Evolutionary conservation across 2,888 invertebrate species (phyloP), one percentile per base, ranked within the genome.

Genomic region (Linnaemya tessellans): DNA sequence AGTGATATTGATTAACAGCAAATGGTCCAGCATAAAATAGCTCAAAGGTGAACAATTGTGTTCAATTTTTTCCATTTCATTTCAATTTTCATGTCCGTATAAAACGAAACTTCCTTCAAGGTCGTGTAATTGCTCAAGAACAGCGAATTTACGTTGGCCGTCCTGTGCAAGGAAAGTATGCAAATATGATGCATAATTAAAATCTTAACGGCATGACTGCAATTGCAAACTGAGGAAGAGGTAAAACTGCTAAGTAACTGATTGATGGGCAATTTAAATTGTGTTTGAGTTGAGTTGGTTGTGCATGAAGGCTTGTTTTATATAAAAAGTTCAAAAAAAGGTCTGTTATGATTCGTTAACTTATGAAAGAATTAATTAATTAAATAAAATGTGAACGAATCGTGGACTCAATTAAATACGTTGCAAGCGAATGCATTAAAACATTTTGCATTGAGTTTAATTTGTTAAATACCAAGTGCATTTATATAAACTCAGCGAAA

Each of bases 121-220:
- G 56, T 71, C 64, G 41, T 77, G 58, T 82, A 71, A 77, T 64
- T 64, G 75, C 64, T 56, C 35, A 25, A 82, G 18, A 56, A 60
- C n/a, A 54, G 51, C 1, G 15, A 68, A 43, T 20, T 60, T 46
- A 20, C 38, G 8, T 56, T 64, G 35, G 38, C 8, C 13, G 30
- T 49, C 35, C 25, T 8, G 49, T 65, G 41, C 60, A 73, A 18
- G 13, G 46, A 54, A 64, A 82, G 67, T 79, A 82, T 79, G 70
- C 46, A 82, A 82, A 82, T 82, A 67, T 46, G 15, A 41, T 82
- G 51, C 62, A 75, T 71, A 81, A 68, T 74, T 60, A 60, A 60
- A 22, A 1, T 54, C 18, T 75, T 54, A 43, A 7, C 15, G 15
- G 51, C 49, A 15, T 25, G 30, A 35, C 3, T 51, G 35, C 1